Evolutionary conservation across 2,888 invertebrate genomes (phyloP), one percentile per base, ranked within the genome.

Genomic region (Meganola albula): DNA sequence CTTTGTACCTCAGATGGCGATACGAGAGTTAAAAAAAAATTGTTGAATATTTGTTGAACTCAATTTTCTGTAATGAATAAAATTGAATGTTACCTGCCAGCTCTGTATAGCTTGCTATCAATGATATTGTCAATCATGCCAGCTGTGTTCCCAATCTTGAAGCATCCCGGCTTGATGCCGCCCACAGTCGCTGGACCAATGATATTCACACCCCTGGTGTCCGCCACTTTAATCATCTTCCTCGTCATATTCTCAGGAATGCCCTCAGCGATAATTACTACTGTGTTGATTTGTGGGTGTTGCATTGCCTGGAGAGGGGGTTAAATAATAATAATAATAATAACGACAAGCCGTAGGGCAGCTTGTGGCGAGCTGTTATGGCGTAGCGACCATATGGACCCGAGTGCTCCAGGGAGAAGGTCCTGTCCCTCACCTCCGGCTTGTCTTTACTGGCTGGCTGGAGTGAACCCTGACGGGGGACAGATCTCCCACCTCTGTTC

Each of bases 121-220:
- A 99, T 85, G 51, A 99, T 98, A 70, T 99, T 99, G 75, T 99
- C 99, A 89, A 99, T 94, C 99, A 99, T 99, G 37, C 99, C 99
- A 8, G 99, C 99, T 0, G 99, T 99, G 87, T 99, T 99, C 34
- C 98, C 98, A 55, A 99, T 99, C 85, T 99, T 99, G 82, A 99
- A 98, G 73, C 98, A 97, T 1, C 99, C 99, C 0, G 99, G 99
- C 62, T 99, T 98, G 35, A 99, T 94, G 3, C 99, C 99, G 27
- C 99, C 99, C 22, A 99, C 96, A 0, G 96, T 96, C 0, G 98
- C 98, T 0, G 98, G 97, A 8, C 94, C 98, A 53, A 98, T 97
- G 25, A 98, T 93, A 11, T 92, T 90, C 0, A 87, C 94, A 24
- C 92, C 92, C 63, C 95, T 94, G 34, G 93, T 90, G 51, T 94